phyloP scores from a whole-genome alignment of 2,797 vertebrate genomes.

The Lindbergichthys nudifrons region DNA sequence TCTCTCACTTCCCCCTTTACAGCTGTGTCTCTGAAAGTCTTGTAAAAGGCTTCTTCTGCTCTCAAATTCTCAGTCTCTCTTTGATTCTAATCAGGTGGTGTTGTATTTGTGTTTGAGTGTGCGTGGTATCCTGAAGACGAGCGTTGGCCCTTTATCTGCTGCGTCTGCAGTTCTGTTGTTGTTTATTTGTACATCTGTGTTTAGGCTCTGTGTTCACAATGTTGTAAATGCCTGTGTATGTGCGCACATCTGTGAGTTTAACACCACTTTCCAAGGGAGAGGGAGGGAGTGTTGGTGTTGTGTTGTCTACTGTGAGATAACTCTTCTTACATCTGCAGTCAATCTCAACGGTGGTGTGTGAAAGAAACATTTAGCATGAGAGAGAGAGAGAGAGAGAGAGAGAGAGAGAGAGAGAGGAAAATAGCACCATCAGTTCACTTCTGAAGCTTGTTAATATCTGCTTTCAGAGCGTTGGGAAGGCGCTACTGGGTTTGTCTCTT shows the following conservation, averaged over 20 bases:
- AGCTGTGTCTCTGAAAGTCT: slow-evolving; percentile 42
- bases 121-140: slow-evolving; percentile 17
- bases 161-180: slow-evolving; percentile 19
- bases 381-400: not conserved
- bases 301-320: slow-evolving; percentile 46
- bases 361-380: slow-evolving; percentile 36
- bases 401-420: slow-evolving; percentile 13
- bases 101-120: slow-evolving; percentile 30
- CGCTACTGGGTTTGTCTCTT: slow-evolving; percentile 48
- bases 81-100: slow-evolving; percentile 54
- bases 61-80: slow-evolving; percentile 2
- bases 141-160: slow-evolving; percentile 25
- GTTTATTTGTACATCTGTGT: slow-evolving; percentile 36
- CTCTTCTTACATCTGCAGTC: slow-evolving; percentile 58
- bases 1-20: slow-evolving; percentile 30
- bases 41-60: slow-evolving; percentile 34
- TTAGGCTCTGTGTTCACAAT: slow-evolving; percentile 8
- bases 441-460: slow-evolving; percentile 44
- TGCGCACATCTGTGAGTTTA: slow-evolving; percentile 20
- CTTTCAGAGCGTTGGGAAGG: slow-evolving; percentile 49
- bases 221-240: slow-evolving; percentile 10
- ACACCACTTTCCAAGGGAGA: slow-evolving; percentile 21
- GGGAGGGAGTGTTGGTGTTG: slow-evolving; percentile 15
- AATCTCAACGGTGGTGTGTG: slow-evolving; percentile 45
- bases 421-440: slow-evolving; percentile 20